Base-by-base conservation (phyloP, 2,797 vertebrate genomes). In the Sebastes trivittatus region DNA sequence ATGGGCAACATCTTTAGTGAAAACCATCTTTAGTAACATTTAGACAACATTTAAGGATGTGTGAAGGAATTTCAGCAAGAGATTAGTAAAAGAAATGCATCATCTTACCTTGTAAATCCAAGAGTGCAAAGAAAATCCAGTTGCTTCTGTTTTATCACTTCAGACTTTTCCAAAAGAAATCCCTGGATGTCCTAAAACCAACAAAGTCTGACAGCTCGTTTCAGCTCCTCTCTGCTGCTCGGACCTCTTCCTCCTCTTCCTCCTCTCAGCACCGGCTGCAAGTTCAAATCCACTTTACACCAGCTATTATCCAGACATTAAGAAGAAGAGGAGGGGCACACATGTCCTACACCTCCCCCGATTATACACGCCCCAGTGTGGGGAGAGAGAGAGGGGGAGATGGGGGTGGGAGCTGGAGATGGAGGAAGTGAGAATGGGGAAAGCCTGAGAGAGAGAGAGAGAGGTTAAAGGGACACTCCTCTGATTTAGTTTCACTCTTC, bases 251-350 rank as follows among this genome's bases (percentile, higher is more conserved):
- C 42, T 46, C 42, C 36, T 38, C 25, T 27, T 27, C 86, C 88
- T 75, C 86, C 83, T 86, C 94, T 87, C 90, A 87, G 93, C 93
- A 11, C 65, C 88, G 95, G 95, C 95, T 96, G 95, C 96, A 96
- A 97, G 97, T 97, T 97, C 96, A 97, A 97, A 97, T 96, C 95
- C 96, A 95, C 95, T 93, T 89, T 94, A 95, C 96, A 95, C 94
- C 95, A 94, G 93, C 95, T 96, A 93, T 95, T 95, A 96, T 96
- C 95, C 95, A 94, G 95, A 94, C 95, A 93, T 90, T 80, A 58
- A 89, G 84, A 59, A 88, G 95, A 96, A 36, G 34, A 36, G 97
- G 97, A 97, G 97, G 97, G 10, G 95, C 96, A 83, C 72, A 32
- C 84, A 80, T 29, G 71, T 59, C 54, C 34, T 2, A 71, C 80